Conservation (phyloP, 2,113 vertebrate genomes). For the Xenotilapia longispinis region DNA sequence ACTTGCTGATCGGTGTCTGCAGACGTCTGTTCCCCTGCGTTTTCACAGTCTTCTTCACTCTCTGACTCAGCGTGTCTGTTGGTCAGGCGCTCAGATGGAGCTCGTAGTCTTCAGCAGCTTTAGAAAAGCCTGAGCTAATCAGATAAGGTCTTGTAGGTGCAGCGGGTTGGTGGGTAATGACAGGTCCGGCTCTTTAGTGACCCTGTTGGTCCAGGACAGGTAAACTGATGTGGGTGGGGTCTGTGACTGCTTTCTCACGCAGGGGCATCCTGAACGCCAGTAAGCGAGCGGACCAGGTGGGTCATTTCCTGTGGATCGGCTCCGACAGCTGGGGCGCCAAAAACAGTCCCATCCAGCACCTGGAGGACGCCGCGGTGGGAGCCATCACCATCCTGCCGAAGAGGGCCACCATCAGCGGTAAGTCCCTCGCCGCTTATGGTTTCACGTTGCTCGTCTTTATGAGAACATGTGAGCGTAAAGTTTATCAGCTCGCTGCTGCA, state of each 20-base stretch:
- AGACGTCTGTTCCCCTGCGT: background rate
- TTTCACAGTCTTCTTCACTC: background rate
- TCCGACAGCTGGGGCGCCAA: constrained; percentile 98
- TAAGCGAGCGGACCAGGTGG: constrained; percentile 84
- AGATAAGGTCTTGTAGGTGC: background rate
- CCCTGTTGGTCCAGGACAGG: background rate
- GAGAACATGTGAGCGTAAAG: background rate
- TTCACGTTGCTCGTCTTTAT: background rate
- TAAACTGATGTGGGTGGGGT: background rate
- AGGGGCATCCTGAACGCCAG: constrained; percentile 90
- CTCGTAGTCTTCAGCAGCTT: background rate
- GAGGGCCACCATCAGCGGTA: constrained; percentile 86
- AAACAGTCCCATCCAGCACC: constrained; percentile 78
- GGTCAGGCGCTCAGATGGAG: accelerated
- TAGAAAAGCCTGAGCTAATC: background rate
- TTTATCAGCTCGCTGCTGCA: background rate
- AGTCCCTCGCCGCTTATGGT: background rate
- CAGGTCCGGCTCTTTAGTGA: background rate
- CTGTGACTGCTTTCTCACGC: background rate
- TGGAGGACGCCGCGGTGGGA: constrained; percentile 86
- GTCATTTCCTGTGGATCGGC: constrained; percentile 94
- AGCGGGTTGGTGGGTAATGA: background rate
- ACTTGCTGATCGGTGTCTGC: accelerated
- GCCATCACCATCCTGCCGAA: constrained; percentile 94
- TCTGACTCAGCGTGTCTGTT: background rate